These are phyloP conservation scores for Emmelina monodactyla DNA, from an alignment of 2,888 invertebrate species.

Conservation along the genomic window DNA sequence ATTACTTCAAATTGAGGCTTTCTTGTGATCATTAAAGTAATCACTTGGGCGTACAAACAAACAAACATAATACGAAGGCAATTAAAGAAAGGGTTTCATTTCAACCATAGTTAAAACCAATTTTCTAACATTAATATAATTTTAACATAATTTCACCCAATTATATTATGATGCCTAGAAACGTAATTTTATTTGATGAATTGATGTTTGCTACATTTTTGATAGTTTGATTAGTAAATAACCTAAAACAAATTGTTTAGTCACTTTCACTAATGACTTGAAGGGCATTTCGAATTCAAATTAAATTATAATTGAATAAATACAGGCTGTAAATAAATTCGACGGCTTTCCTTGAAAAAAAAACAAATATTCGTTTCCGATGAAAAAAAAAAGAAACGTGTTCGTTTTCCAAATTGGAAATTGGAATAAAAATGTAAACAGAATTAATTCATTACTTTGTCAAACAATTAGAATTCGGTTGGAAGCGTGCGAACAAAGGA, in stretches of 20 bases:
- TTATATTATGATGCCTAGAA: slow-evolving; percentile 34
- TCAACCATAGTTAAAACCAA: slow-evolving; percentile 37
- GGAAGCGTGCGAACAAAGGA: slow-evolving; percentile 44
- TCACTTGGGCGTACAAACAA: slow-evolving; percentile 49
- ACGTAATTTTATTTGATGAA: slow-evolving; percentile 36
- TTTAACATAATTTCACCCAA: slow-evolving; percentile 39
- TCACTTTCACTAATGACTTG: no score
- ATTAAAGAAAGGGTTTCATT: slow-evolving; percentile 61
- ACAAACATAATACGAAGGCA: slow-evolving; percentile 55
- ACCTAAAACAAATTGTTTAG: no score
- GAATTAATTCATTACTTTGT: slow-evolving; percentile 46
- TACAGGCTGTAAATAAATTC: no score
- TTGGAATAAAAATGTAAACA: no score
- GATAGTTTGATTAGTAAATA: not conserved
- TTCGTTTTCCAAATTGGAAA: no score
- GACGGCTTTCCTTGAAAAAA: no score
- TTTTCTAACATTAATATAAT: slow-evolving; percentile 45
- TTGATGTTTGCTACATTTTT: slow-evolving; percentile 21
- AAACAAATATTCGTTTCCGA: no score
- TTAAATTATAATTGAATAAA: no score
- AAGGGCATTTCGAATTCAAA: no score
- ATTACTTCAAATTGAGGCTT: slow-evolving; percentile 39
- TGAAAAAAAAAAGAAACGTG: no score
- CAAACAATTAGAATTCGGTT: slow-evolving; percentile 44
- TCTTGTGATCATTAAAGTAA: slow-evolving; percentile 47